Percentiles rank a stretch among this genome's conserved stretches.
Evolutionary conservation across 2,113 vertebrate species (phyloP).

Genomic region (Pachyramphus minor): DNA sequence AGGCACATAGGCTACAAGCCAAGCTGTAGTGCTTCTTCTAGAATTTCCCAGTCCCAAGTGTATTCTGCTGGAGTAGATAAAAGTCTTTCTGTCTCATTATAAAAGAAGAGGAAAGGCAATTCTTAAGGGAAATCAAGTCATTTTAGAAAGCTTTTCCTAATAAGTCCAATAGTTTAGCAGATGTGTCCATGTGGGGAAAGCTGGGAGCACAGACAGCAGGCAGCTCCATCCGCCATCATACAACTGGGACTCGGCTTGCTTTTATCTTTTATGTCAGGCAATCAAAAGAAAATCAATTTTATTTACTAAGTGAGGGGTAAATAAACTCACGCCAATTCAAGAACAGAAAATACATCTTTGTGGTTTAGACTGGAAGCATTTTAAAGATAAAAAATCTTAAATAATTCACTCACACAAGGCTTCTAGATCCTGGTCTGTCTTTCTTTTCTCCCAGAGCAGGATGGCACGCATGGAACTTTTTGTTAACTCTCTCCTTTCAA

Average conservation of each 20-base stretch:
- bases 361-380: conserved; percentile 54
- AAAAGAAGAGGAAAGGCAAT: conserved; percentile 11
- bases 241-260: not conserved
- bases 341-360: conserved; percentile 55
- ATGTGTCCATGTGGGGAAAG: not conserved
- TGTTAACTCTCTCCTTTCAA: not conserved
- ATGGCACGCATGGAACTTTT: not conserved
- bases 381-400: conserved; percentile 43
- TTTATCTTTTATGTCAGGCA: conserved; percentile 68
- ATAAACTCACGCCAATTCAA: conserved; percentile 59
- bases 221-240: conserved; percentile 15
- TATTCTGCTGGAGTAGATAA: conserved; percentile 1
- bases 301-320: conserved; percentile 57
- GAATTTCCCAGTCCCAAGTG: not conserved
- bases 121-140: conserved; percentile 12
- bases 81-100: not conserved
- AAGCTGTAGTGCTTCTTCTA: not conserved
- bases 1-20: not conserved
- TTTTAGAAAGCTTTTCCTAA: conserved; percentile 28
- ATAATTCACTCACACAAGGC: conserved; percentile 38
- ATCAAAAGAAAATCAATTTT: conserved; percentile 56
- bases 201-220: conserved; percentile 13
- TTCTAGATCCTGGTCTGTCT: not conserved
- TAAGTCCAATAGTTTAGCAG: conserved; percentile 44
- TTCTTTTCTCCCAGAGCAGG: not conserved